phyloP scores from a whole-genome alignment of 2,113 vertebrate species.

The Melanostigma gelatinosum region DNA sequence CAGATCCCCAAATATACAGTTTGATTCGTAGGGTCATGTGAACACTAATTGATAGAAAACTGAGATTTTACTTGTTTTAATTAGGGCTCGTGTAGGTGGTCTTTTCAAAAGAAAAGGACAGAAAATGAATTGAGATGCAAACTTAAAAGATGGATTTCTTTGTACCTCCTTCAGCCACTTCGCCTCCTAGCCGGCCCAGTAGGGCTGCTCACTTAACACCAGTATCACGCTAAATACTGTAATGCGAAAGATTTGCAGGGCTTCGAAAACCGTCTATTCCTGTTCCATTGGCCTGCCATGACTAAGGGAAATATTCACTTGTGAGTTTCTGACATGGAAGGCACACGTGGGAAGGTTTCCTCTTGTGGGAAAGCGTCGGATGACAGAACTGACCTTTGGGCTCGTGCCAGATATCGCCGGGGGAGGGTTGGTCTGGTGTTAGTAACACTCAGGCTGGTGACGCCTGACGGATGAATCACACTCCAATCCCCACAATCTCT shows the following conservation, averaged over 20 bases:
- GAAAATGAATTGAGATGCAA: neutral
- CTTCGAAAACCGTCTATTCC: slow-evolving; percentile 22
- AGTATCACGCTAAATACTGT: neutral
- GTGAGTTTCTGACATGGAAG: slow-evolving; percentile 35
- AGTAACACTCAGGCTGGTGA: slow-evolving; percentile 40
- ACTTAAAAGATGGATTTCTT: neutral
- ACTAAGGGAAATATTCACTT: slow-evolving; percentile 63
- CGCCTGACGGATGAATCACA: slow-evolving; percentile 51
- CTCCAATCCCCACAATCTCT: slow-evolving; percentile 25
- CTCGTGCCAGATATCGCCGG: slow-evolving; percentile 39
- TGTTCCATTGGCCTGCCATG: slow-evolving; percentile 27
- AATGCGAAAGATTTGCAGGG: neutral
- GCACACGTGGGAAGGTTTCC: slow-evolving; percentile 48
- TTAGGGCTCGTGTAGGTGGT: neutral
- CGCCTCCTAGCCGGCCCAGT: neutral
- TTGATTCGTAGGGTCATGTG: no score
- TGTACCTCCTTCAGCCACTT: neutral
- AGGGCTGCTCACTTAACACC: neutral
- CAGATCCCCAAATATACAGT: no score
- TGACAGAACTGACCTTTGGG: slow-evolving; percentile 54
- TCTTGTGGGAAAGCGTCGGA: slow-evolving; percentile 34
- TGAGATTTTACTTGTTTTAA: no score
- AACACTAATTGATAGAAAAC: no score
- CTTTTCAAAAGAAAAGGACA: neutral
- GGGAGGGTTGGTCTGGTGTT: slow-evolving; percentile 39